Evolutionary conservation across 23 tunicate species (phyloP), one percentile per base, ranked within the genome.

Genomic region (Trididemnum miniatum): DNA sequence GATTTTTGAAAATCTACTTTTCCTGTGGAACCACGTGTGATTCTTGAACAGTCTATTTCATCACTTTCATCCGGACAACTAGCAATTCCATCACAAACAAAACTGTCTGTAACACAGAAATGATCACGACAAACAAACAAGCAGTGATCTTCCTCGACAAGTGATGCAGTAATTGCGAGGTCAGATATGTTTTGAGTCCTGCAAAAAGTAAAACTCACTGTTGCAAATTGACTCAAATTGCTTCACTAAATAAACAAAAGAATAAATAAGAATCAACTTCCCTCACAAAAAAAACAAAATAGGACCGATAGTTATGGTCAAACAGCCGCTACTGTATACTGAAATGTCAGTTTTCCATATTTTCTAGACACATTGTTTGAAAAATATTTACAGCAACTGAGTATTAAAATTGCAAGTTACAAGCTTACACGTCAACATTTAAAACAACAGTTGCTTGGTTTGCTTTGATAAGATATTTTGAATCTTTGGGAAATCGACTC

Each of bases 61-160:
- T 93, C 98, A 26, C 81, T 75, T 30, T 65, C 93, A 81, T 93
- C 98, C 12, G 84, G 77, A 37, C 98, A 93, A 4, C 98, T 94
- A 5, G 63, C 51, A 18, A 71, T 88, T 50, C 98, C 98, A 65
- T 93, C 98, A 77, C 98, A 93, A 22, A n/a, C 30, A n/a, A 65
- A 65, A 76, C 88, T 84, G 57, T 76, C 85, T 12, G 72, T 67
- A 9, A 93, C 25, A 63, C 98, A 93, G 34, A 31, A 35, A 35
- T 34, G 76, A 64, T 93, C 83, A 0, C 81, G 81, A 76, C 98
- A 93, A 18, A 84, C 84, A 38, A 75, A 77, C 33, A 51, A 31
- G 84, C 98, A 93, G 69, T 76, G 78, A 1, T 81, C 88, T 1
- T 71, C 59, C 5, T 71, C 88, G 26, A 92, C 92, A 20, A 73